These are phyloP conservation scores for Heliconius erato DNA, from an alignment of 2,888 invertebrate species.

Conservation along the genomic window DNA sequence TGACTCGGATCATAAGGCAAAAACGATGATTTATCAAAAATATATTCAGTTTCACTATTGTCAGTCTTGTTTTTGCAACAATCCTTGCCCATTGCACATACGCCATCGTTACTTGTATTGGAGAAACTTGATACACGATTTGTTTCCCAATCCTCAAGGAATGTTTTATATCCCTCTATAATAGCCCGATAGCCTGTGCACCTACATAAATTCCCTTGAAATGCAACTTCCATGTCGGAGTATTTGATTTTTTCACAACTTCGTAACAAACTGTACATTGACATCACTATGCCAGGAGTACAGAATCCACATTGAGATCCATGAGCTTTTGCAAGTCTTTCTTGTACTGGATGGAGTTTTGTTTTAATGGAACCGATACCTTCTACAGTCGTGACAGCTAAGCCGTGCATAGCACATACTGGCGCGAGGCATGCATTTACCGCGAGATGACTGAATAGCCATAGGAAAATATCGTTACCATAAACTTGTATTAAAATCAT, in stretches of 20 bases:
- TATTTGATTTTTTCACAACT: conserved; percentile 75
- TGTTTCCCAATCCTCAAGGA: conserved; percentile 90
- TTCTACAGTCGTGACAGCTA: conserved; percentile 94
- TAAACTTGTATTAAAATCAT: neutral
- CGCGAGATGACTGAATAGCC: conserved; percentile 87
- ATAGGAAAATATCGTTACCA: conserved; percentile 18
- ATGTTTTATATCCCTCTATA: conserved; percentile 92
- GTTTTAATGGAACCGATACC: conserved; percentile 92
- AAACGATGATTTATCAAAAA: conserved; percentile 88
- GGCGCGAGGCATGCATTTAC: conserved; percentile 94
- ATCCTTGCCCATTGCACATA: conserved; percentile 87
- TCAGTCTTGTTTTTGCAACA: conserved; percentile 86
- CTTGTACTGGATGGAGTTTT: conserved; percentile 92
- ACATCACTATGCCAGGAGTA: conserved; percentile 96
- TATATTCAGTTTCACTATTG: conserved; percentile 80
- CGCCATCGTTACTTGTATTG: conserved; percentile 56
- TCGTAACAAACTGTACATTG: conserved; percentile 93
- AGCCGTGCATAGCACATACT: conserved; percentile 91
- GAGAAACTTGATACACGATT: conserved; percentile 67
- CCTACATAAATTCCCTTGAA: conserved; percentile 92
- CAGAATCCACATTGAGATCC: conserved; percentile 96
- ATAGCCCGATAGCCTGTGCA: conserved; percentile 96
- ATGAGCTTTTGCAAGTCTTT: conserved; percentile 92
- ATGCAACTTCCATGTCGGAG: conserved; percentile 90
- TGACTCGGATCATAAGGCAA: conserved; percentile 90